Base-by-base conservation (phyloP, 1,140 invertebrate genomes). In the Dendroctonus valens region DNA sequence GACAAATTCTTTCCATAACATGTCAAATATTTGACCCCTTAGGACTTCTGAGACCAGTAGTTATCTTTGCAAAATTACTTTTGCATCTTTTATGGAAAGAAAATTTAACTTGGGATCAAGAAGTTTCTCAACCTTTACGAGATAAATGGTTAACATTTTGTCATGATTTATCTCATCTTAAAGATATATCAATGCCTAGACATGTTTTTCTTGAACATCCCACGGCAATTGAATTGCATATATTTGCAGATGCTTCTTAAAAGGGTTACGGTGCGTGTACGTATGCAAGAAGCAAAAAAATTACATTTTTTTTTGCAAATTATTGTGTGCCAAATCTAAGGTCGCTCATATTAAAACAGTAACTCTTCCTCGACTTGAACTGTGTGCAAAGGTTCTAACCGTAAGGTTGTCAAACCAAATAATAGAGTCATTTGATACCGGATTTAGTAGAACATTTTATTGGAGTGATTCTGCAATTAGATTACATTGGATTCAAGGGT, bases 391-490 rank as follows among this genome's bases (percentile, higher is more conserved):
- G 7, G 15, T 55, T 14, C 41, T 74, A 11, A 48, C 72, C 2
- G 52, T 69, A 5, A 48, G 69, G 40, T 54, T 73, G 37, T 11
- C 59, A 7, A 48, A 41, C 52, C 72, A 49, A 38, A 41, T 70
- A n/a, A 39, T 61, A 50, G 26, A 46, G 3, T 9, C 58, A 7
- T 26, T 73, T 6, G 51, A 69, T 6, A 42, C 65, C 7, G 8
- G 49, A 6, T 52, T 67, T 46, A 37, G 46, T 6, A 54, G 74
- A 37, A 50, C 15, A 7, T 63, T 54, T 58, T 76, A 76, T 66
- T 81, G 79, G 77, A 74, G 73, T 3, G 78, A 82, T 61, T 80
- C 79, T 3, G 79, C 75, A 0, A 76, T 81, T 0, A 76, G 78
- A 5, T 55, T 81, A 14, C 68, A 65, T 26, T 71, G 69, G 59